Evolutionary conservation across 2,888 invertebrate genomes (phyloP).

Genomic region (Colletes collaris): DNA sequence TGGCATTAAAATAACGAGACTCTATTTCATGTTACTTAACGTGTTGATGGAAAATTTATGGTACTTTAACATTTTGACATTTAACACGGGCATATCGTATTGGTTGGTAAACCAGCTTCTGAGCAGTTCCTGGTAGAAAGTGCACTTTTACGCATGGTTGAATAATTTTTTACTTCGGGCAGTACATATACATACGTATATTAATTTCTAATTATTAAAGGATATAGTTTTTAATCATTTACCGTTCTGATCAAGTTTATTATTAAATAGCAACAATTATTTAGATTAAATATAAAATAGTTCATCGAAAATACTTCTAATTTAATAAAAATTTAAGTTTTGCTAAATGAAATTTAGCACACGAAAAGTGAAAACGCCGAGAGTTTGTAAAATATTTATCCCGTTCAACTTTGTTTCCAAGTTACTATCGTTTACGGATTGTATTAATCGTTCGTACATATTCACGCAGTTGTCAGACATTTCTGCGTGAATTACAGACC

Average conservation of each 20-base stretch:
- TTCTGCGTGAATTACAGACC: no score
- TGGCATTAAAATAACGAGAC: not conserved
- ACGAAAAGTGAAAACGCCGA: no score
- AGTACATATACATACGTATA: not conserved
- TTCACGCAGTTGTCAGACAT: no score
- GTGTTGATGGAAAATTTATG: slow-evolving; percentile 32
- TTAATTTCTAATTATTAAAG: slow-evolving; percentile 1
- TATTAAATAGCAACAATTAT: not conserved
- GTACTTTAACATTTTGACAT: slow-evolving; percentile 71
- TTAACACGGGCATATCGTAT: slow-evolving; percentile 70
- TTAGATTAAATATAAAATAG: not conserved
- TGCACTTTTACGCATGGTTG: slow-evolving; percentile 69
- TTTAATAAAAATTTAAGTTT: no score
- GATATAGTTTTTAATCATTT: slow-evolving; percentile 12
- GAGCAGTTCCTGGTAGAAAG: slow-evolving; percentile 78
- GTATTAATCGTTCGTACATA: no score
- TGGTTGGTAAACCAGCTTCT: slow-evolving; percentile 73
- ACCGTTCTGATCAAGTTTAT: not conserved
- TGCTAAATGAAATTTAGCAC: no score
- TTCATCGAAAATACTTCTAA: no score
- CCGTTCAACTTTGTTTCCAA: no score
- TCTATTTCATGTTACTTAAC: slow-evolving; percentile 18
- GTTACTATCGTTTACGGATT: no score
- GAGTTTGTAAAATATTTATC: no score
- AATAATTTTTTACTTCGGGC: slow-evolving; percentile 59